phyloP scores from a whole-genome alignment of 2,888 invertebrate genomes.

The Caradrina kadenii region DNA sequence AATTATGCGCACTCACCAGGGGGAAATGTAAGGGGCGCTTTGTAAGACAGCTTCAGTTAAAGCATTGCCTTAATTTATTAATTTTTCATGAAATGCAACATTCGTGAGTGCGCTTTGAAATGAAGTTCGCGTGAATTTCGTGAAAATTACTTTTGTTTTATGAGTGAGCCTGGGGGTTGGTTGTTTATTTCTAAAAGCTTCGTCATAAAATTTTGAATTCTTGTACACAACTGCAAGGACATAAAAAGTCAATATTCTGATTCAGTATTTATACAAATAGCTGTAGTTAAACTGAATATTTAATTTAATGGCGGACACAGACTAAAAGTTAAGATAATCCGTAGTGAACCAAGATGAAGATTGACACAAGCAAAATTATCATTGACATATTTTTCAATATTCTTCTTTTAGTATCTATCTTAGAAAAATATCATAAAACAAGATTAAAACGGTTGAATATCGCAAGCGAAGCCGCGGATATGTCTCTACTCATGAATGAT shows the following conservation, averaged over 20 bases:
- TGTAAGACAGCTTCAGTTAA: slow-evolving; percentile 63
- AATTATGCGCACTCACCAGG: slow-evolving; percentile 65
- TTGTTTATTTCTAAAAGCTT: slow-evolving; percentile 34
- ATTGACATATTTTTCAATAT: background rate
- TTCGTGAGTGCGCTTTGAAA: slow-evolving; percentile 49
- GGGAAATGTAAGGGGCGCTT: slow-evolving; percentile 50
- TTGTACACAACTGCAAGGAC: slow-evolving; percentile 1
- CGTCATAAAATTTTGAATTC: slow-evolving; percentile 16
- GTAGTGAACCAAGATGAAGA: background rate
- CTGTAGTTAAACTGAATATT: background rate
- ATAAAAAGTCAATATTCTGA: slow-evolving; percentile 16
- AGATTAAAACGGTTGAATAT: slow-evolving; percentile 58
- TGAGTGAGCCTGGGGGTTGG: slow-evolving; percentile 2
- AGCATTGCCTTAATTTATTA: slow-evolving; percentile 66
- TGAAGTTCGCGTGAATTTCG: slow-evolving; percentile 45
- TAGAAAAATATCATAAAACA: slow-evolving; percentile 54
- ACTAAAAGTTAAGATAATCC: background rate
- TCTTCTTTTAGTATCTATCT: slow-evolving; percentile 21
- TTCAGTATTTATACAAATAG: slow-evolving; percentile 7
- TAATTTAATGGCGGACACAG: background rate
- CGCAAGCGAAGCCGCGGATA: slow-evolving; percentile 61
- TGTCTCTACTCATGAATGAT: slow-evolving; percentile 70
- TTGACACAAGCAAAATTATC: background rate
- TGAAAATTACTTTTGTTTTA: slow-evolving; percentile 52
- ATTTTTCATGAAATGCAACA: slow-evolving; percentile 63